phyloP scores from a whole-genome alignment of 1,140 invertebrate genomes.

The Rhyacophila brunnea region DNA sequence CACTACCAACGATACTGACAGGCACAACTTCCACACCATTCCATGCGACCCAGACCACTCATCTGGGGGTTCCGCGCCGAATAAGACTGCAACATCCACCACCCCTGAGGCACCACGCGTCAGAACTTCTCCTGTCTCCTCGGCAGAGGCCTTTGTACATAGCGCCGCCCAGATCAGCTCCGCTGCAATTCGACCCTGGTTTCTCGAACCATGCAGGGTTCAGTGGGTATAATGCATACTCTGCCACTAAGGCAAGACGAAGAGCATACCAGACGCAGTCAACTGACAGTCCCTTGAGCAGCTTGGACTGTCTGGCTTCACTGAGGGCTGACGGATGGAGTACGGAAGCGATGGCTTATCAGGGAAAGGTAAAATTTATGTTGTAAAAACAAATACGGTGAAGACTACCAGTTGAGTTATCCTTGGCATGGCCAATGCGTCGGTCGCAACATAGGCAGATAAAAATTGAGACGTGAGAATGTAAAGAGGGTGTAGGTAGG shows the following conservation, averaged over 20 bases:
- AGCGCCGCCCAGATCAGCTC: not conserved
- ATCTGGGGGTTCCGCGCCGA: constrained; percentile 7
- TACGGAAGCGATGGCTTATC: constrained; percentile 10
- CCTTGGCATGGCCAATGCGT: too few species aligned
- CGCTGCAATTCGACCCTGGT: not conserved
- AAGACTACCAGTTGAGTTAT: too few species aligned
- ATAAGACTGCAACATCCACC: constrained; percentile 1
- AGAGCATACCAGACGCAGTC: constrained; percentile 6
- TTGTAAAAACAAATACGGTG: too few species aligned
- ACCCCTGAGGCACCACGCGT: constrained; percentile 27
- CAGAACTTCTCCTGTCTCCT: constrained; percentile 22
- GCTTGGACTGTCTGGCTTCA: constrained; percentile 23
- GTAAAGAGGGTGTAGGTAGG: too few species aligned
- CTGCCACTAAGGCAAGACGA: constrained; percentile 7
- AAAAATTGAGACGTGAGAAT: too few species aligned
- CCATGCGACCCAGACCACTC: constrained; percentile 23
- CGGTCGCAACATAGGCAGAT: too few species aligned
- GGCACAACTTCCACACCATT: not conserved
- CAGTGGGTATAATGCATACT: constrained; percentile 6
- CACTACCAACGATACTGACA: not conserved
- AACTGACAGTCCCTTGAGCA: constrained; percentile 26
- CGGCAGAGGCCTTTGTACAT: not conserved
- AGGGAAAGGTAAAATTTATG: constrained; percentile 16
- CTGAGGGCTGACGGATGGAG: constrained; percentile 17
- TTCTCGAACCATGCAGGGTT: not conserved